Evolutionary conservation across 1,140 invertebrate species (phyloP).

Genomic region (Muscidifurax raptorellus): DNA sequence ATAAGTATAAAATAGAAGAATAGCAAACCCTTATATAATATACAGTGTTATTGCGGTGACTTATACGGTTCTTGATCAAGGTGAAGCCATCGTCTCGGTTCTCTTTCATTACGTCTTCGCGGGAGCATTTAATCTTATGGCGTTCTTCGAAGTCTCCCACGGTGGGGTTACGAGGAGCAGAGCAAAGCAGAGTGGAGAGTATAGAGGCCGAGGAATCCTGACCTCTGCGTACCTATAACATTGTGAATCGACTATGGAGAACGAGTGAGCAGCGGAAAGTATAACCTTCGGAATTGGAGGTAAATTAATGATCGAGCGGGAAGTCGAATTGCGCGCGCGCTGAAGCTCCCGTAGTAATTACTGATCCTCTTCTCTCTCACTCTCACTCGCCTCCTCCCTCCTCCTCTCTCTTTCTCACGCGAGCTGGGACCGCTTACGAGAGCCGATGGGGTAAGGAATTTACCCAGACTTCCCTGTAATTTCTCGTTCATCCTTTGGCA

Average conservation of each 20-base stretch:
- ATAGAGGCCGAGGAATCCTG: not conserved
- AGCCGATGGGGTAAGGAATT: not conserved
- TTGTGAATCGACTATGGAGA: not conserved
- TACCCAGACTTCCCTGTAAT: conserved; percentile 1
- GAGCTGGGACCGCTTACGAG: not conserved
- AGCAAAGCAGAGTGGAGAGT: not conserved
- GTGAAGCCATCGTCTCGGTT: not conserved
- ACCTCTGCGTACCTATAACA: not conserved
- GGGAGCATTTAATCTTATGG: not conserved
- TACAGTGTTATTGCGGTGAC: no score
- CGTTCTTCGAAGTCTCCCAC: not conserved
- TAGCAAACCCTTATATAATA: no score
- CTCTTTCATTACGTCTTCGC: not conserved
- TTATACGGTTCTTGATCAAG: not conserved
- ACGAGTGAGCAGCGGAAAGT: not conserved
- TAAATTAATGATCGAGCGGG: not conserved
- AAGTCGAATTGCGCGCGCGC: not conserved
- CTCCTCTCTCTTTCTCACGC: no score
- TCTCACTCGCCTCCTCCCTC: no score
- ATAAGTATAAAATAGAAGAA: no score
- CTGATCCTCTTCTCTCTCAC: not conserved
- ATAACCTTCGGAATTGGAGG: conserved; percentile 1
- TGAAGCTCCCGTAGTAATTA: not conserved
- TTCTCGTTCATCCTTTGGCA: not conserved
- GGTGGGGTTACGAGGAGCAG: not conserved